Percentiles rank a stretch among this genome's conserved stretches.
phyloP scores from a whole-genome alignment of 2,888 invertebrate genomes.

The Calliscelio sp. region DNA sequence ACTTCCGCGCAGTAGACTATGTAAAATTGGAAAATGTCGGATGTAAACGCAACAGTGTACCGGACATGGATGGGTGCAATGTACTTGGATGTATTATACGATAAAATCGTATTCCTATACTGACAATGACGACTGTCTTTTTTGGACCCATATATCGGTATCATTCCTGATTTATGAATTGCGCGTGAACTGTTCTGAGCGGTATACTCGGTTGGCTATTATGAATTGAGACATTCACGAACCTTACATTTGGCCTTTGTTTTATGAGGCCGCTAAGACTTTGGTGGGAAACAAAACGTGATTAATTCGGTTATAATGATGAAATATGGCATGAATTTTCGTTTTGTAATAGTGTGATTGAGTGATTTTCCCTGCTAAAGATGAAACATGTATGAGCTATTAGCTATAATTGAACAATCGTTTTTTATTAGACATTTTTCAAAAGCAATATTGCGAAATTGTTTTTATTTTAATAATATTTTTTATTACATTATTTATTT shows the following conservation, averaged over 20 bases:
- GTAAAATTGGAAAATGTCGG: slow-evolving; percentile 71
- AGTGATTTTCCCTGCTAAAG: no score
- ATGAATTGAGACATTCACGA: slow-evolving; percentile 37
- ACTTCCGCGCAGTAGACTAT: slow-evolving; percentile 69
- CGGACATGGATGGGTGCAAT: slow-evolving; percentile 67
- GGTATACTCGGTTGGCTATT: no score
- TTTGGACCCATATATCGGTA: slow-evolving; percentile 27
- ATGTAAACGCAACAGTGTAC: slow-evolving; percentile 62
- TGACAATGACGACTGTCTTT: slow-evolving; percentile 58
- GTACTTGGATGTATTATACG: slow-evolving; percentile 57
- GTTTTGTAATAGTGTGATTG: no score
- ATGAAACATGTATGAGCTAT: no score
- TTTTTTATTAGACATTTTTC: no score
- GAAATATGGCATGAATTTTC: no score
- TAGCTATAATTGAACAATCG: no score
- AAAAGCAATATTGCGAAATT: no score
- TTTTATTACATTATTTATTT: no score
- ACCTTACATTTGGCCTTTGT: slow-evolving; percentile 2
- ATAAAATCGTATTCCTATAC: slow-evolving; percentile 50
- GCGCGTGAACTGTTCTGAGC: no score
- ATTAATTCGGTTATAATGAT: not conserved
- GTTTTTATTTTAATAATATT: no score
- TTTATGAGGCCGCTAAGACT: not conserved
- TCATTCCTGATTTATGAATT: no score
- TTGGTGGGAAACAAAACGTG: not conserved